Evolutionary conservation across 2,888 invertebrate genomes (phyloP), one percentile per base, ranked within the genome.

Genomic region (Brenthis daphne): DNA sequence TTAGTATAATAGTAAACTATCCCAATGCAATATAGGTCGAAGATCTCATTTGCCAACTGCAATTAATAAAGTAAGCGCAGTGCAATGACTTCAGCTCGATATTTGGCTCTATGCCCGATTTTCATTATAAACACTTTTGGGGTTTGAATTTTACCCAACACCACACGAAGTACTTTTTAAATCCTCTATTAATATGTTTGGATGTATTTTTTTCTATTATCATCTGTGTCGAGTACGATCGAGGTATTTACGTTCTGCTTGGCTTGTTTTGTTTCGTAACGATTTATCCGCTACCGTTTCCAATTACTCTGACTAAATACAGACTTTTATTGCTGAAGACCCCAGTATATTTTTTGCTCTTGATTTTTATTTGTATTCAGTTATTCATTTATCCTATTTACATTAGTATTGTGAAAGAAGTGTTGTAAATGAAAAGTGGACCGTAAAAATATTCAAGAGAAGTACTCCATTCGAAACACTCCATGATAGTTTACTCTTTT

Each of bases 31-130:
- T 63, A 20, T 54, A 54, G 54, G 54, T 43, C 63, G 63, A 43
- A 50, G 14, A 16, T 29, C 24, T 50, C 65, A 65, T 69, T 61
- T 57, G 65, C 58, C 54, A 54, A 63, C 43, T 56, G 43, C 65
- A 65, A 65, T 61, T 69, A 61, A 69, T 58, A 64, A 55, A 64
- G 47, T 68, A 67, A 64, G 54, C 48, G 64, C 61, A 65, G 68
- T 68, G 60, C 70, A 68, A 65, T 65, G 64, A 68, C 68, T 68
- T 50, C 61, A 48, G 54, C 57, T 57, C 57, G 56, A 68, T 64
- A 56, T 72, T 71, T 76, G 76, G 76, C 76, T 50, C 68, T 12
- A 29, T 51, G 71, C 75, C 76, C 71, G 71, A 70, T 68, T 71
- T 71, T 76, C 74, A 74, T 73, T 69, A 73, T 70, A 61, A 70